Evolutionary conservation across 2,888 invertebrate genomes (phyloP).

Genomic region (Arrhopalites spinosus): DNA sequence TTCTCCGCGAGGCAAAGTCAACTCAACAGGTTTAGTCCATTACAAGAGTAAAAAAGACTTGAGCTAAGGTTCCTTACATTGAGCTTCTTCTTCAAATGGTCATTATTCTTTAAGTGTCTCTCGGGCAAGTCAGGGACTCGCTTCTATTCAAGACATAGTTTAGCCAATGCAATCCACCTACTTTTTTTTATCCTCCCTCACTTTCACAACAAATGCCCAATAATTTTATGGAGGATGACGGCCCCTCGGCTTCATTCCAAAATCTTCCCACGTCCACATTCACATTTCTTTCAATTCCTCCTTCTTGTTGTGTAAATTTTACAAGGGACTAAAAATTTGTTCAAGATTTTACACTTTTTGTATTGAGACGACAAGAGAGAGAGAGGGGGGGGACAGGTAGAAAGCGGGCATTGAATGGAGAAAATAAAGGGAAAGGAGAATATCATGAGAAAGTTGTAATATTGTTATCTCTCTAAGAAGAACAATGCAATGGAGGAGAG

Average conservation of each 20-base stretch:
- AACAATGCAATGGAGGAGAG: not conserved
- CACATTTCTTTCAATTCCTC: not conserved
- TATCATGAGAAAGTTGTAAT: not conserved
- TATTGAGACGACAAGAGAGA: not conserved
- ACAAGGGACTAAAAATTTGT: too few species aligned
- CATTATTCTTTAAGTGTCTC: constrained; percentile 21
- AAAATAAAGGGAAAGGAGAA: not conserved
- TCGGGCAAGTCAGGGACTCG: not conserved
- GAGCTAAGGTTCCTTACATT: not conserved
- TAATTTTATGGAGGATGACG: too few species aligned
- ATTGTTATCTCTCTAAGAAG: too few species aligned
- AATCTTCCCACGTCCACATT: not conserved
- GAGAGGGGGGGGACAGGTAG: not conserved
- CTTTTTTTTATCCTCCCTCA: not conserved
- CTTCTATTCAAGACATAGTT: not conserved
- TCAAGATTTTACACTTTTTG: not conserved
- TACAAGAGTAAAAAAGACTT: too few species aligned
- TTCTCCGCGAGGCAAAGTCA: too few species aligned
- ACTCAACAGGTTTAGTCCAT: too few species aligned
- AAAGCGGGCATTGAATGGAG: not conserved
- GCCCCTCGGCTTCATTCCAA: not conserved
- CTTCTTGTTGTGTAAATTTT: too few species aligned
- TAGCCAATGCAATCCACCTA: not conserved
- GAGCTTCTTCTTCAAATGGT: not conserved
- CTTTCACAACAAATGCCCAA: not conserved